phyloP scores from a whole-genome alignment of 2,888 invertebrate species.

The Apodemia mormo region DNA sequence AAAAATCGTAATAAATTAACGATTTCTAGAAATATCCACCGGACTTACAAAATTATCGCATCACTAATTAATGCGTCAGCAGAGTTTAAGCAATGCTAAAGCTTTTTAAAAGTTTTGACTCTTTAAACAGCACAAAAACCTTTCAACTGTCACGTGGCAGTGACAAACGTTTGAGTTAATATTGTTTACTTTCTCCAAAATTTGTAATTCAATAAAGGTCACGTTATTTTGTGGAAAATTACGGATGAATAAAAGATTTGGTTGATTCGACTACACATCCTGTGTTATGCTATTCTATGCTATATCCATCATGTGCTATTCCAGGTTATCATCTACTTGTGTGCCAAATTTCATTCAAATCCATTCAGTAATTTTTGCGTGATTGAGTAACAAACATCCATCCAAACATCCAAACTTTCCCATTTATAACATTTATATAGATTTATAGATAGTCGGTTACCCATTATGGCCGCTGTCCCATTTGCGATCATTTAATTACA shows the following conservation, averaged over 20 bases:
- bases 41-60: background rate
- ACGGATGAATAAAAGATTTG: background rate
- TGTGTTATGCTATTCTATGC: too few species aligned
- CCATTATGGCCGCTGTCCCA: too few species aligned
- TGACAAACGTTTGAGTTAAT: background rate
- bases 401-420: too few species aligned
- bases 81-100: background rate
- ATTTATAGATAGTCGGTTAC: too few species aligned
- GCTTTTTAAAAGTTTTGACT: background rate
- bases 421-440: too few species aligned
- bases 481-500: too few species aligned
- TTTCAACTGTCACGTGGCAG: background rate
- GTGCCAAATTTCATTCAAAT: too few species aligned
- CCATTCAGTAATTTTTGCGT: too few species aligned
- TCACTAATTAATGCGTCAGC: conserved; percentile 5
- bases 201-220: background rate
- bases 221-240: background rate
- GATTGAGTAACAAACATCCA: too few species aligned
- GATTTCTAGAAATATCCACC: background rate
- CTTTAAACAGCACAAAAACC: background rate
- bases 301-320: too few species aligned
- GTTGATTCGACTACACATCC: too few species aligned
- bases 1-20: background rate
- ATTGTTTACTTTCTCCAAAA: background rate
- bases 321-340: too few species aligned